Conservation (phyloP, 53 echinoderm and acorn worm species). For the Holothuria scabra region DNA sequence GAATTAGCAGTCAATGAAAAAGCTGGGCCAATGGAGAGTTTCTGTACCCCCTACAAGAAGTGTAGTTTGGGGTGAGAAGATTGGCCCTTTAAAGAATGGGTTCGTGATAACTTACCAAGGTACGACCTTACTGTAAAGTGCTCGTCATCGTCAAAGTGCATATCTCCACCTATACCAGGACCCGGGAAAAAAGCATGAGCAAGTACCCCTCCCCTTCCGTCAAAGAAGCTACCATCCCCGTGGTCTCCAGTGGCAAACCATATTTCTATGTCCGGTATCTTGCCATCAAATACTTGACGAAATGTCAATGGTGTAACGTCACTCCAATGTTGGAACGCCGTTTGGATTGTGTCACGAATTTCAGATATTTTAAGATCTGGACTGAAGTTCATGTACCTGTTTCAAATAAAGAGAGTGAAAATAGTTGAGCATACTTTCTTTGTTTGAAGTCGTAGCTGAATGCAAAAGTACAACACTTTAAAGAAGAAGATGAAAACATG, state of each 20-base stretch:
- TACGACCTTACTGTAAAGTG: conserved; percentile 63
- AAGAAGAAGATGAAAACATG: no score
- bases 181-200: conserved; percentile 96
- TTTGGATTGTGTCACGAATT: conserved; percentile 57
- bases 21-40: no score
- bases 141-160: conserved; percentile 96
- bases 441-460: no score
- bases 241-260: conserved; percentile 64
- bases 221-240: conserved; percentile 80
- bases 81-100: no score
- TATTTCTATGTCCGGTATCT: conserved; percentile 77
- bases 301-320: conserved; percentile 82
- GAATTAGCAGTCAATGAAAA: no score
- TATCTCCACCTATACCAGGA: conserved; percentile 78
- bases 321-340: conserved; percentile 73
- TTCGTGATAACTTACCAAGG: conserved; percentile 57
- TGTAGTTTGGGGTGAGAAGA: no score
- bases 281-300: conserved; percentile 38
- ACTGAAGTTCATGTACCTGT: conserved; percentile 73
- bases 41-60: no score
- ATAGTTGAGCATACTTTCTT: not conserved
- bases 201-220: conserved; percentile 85
- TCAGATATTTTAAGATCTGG: conserved; percentile 69
- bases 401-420: not conserved
- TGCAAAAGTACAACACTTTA: no score